These are phyloP conservation scores for Palloptera scutellata DNA, from an alignment of 2,888 invertebrate genomes.

Conservation along the genomic window DNA sequence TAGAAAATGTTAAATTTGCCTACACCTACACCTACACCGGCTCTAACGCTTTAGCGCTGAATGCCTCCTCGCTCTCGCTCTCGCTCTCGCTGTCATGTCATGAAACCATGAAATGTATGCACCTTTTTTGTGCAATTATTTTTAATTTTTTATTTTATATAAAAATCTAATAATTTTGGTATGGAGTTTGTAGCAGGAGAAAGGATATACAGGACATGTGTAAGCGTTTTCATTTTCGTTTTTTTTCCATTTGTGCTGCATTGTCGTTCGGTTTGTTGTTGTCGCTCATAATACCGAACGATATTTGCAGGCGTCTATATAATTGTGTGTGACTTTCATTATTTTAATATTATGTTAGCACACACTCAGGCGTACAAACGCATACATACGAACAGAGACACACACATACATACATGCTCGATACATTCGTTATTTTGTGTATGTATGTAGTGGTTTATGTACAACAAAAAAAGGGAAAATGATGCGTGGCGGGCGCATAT, in stretches of 20 bases:
- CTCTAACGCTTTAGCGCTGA: too few species aligned
- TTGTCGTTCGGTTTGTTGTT: not conserved
- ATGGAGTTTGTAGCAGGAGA: not conserved
- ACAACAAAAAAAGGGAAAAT: not conserved
- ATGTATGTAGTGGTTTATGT: constrained; percentile 1
- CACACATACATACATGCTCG: constrained; percentile 4
- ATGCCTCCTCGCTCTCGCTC: not conserved
- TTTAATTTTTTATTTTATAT: constrained; percentile 13
- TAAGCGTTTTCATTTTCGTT: not conserved
- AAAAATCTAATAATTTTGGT: constrained; percentile 29
- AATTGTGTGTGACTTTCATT: constrained; percentile 45
- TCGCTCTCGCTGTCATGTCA: not conserved
- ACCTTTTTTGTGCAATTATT: constrained; percentile 12
- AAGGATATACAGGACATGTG: constrained; percentile 11
- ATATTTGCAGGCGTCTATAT: constrained; percentile 39
- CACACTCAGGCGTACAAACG: constrained; percentile 25
- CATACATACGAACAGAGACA: not conserved
- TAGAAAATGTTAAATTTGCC: too few species aligned
- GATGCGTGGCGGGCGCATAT: too few species aligned
- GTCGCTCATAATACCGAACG: constrained; percentile 24
- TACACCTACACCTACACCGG: too few species aligned
- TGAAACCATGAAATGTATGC: not conserved
- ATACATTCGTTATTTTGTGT: constrained; percentile 13
- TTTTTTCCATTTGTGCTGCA: not conserved
- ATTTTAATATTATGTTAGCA: constrained; percentile 40